phyloP scores from a whole-genome alignment of 2,797 vertebrate genomes.

The Eidolon dupreanum region DNA sequence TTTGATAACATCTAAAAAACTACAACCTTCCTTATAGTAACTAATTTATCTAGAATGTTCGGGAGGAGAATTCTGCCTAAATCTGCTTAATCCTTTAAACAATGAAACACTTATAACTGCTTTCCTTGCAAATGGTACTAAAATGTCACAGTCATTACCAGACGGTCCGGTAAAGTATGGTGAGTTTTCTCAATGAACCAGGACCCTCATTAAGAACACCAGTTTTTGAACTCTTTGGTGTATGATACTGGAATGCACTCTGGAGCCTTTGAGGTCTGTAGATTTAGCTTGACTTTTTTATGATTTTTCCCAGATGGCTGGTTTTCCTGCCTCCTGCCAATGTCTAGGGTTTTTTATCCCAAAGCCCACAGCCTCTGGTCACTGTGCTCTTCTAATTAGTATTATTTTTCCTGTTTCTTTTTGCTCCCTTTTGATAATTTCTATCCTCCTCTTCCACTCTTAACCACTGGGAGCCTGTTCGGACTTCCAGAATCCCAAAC shows the following conservation, averaged over 20 bases:
- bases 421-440: slow-evolving; percentile 10
- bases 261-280: slow-evolving; percentile 40
- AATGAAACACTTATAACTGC: slow-evolving; percentile 47
- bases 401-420: slow-evolving; percentile 5
- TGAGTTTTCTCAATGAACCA: slow-evolving; percentile 68
- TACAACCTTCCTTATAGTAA: background rate
- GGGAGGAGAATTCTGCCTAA: slow-evolving; percentile 45
- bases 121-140: slow-evolving; percentile 57
- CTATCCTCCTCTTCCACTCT: slow-evolving; percentile 35
- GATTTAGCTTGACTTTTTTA: slow-evolving; percentile 56
- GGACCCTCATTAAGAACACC: slow-evolving; percentile 65
- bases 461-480: background rate
- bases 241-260: slow-evolving; percentile 22
- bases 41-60: background rate
- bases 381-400: slow-evolving; percentile 34
- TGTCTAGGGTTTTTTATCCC: background rate
- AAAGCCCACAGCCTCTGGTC: background rate
- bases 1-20: slow-evolving; percentile 13
- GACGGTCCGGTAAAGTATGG: background rate
- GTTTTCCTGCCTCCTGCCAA: slow-evolving; percentile 36
- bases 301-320: slow-evolving; percentile 70
- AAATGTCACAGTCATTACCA: slow-evolving; percentile 64
- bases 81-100: slow-evolving; percentile 63
- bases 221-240: slow-evolving; percentile 33
- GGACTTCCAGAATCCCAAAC: background rate